Percentiles rank a stretch among this genome's conserved stretches.
These are phyloP conservation scores for Tolypeutes matacus DNA, from an alignment of 2,797 vertebrate species.

Conservation along the genomic window DNA sequence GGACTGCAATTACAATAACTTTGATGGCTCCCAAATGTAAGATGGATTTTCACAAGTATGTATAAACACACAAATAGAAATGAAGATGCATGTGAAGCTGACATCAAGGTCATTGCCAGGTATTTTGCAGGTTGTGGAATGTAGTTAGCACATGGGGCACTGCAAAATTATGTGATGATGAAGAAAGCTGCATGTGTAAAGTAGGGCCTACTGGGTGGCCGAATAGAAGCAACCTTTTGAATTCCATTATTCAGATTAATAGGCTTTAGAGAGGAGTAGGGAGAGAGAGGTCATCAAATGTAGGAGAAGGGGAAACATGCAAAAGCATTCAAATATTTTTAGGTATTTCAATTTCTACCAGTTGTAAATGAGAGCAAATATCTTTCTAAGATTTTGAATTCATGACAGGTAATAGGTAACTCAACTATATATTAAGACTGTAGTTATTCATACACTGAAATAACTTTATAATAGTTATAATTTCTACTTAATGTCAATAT, in stretches of 20 bases:
- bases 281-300: neutral
- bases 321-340: neutral
- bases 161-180: neutral
- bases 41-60: neutral
- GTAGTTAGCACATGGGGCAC: neutral
- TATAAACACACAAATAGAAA: neutral
- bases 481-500: neutral
- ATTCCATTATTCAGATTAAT: neutral
- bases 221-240: neutral
- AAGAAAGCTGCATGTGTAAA: neutral
- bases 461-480: neutral
- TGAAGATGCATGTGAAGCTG: neutral
- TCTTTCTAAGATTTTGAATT: neutral
- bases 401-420: neutral
- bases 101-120: neutral
- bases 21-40: neutral
- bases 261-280: neutral
- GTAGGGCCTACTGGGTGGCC: fast-evolving
- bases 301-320: neutral
- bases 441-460: neutral
- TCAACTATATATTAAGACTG: neutral
- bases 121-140: neutral
- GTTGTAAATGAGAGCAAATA: neutral
- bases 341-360: neutral
- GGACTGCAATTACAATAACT: neutral